Evolutionary conservation across 2,113 vertebrate genomes (phyloP), one percentile per base, ranked within the genome.

Genomic region (Hyperopisus bebe): DNA sequence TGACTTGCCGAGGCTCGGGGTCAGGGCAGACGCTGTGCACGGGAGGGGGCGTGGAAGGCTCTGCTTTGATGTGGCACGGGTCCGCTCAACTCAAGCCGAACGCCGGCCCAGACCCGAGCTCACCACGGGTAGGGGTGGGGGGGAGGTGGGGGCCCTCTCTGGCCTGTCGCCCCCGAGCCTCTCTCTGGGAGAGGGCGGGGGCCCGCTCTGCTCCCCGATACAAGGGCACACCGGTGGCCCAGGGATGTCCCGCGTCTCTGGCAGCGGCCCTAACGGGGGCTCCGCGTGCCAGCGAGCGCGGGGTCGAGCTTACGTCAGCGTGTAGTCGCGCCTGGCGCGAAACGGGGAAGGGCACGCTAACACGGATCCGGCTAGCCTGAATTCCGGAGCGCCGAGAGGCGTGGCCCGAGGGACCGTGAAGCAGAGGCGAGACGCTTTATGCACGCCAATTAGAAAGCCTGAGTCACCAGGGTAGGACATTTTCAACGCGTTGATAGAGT

Each of bases 1-100:
- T 50, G 47, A 50, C 50, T 51, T 48, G 85, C 85, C 17, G 50
- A 53, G 50, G 85, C 85, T 35, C 27, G 31, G 50, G 85, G 85
- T 87, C 85, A 19, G 85, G 8, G 31, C 85, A 87, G 85, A 53
- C 50, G 47, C 85, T 53, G 85, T 39, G 85, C 85, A 55, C 5
- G 3, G 50, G 31, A 87, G 85, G 44, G 50, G 85, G 17, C 15
- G 1, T 27, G 50, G 85, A 87, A 50, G 50, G 50, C 85, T 87
- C 85, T 31, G 85, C 85, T 87, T 87, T 87, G 85, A 87, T 87
- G 85, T 87, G 85, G 47, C 48, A 48, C 15, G 31, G 85, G 50
- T 50, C 35, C 48, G 85, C 85, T 53, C n/a, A 50, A 44, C 80
- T 84, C 44, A 24, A 47, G 44, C 13, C 82, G 21, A 47, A 46